A percentile compares a stretch with the other conserved stretches of the same genome.
phyloP scores from a whole-genome alignment of 2,113 vertebrate species.

The Sclerurus mexicanus region DNA sequence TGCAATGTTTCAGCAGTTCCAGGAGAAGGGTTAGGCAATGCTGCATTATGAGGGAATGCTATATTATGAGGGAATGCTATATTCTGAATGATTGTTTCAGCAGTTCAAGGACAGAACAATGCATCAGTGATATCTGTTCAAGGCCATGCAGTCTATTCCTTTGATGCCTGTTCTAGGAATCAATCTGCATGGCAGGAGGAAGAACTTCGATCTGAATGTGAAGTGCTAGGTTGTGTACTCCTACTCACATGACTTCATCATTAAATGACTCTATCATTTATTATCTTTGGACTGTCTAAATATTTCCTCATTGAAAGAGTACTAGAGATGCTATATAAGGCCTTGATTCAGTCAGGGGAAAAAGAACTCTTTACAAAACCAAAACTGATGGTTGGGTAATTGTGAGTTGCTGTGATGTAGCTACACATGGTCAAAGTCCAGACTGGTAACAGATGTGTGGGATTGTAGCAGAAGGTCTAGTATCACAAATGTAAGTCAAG shows the following conservation, averaged over 20 bases:
- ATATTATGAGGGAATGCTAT: neutral
- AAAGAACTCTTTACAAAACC: neutral
- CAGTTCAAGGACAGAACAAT: neutral
- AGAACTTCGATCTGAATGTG: neutral
- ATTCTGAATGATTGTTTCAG: neutral
- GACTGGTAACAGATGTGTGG: rapidly evolving
- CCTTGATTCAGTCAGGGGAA: neutral
- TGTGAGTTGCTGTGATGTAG: neutral
- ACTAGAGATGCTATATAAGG: neutral
- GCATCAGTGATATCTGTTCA: neutral
- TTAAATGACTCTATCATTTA: neutral
- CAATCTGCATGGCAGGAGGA: neutral
- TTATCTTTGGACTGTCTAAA: neutral
- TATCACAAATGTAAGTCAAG: neutral
- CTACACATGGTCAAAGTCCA: neutral
- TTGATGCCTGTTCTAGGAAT: neutral
- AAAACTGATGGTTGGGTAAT: neutral
- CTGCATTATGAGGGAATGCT: neutral
- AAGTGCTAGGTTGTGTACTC: neutral
- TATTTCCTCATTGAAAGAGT: neutral
- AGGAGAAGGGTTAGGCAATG: neutral
- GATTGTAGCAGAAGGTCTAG: neutral
- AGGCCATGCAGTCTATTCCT: neutral
- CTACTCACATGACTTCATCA: neutral
- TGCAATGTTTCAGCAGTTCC: neutral